Percentiles rank a stretch among this genome's conserved stretches.
These are phyloP conservation scores for Stichopus chloronotus DNA, from an alignment of 35 echinoderm and acorn worm species.

Conservation along the genomic window DNA sequence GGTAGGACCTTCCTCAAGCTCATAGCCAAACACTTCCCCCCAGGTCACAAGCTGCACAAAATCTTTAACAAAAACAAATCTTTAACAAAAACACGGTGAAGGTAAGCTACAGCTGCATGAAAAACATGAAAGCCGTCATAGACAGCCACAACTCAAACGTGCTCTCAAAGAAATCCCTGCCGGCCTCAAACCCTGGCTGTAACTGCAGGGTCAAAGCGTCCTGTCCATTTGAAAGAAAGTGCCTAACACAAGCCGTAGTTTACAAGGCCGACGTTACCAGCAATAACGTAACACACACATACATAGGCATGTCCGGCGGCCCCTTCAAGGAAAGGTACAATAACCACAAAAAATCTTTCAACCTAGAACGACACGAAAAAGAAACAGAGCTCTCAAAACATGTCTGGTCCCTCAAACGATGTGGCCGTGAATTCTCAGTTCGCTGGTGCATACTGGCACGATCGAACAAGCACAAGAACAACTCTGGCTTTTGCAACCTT, in stretches of 20 bases:
- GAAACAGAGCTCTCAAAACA: slow-evolving; percentile 45
- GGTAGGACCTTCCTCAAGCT: slow-evolving; percentile 32
- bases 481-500: too few relatives aligned
- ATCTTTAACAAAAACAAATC: slow-evolving; percentile 60
- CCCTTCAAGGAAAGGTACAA: slow-evolving; percentile 42
- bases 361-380: not conserved
- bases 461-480: too few relatives aligned
- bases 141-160: not conserved
- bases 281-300: not conserved
- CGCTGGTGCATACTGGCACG: too few relatives aligned
- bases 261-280: slow-evolving; percentile 50
- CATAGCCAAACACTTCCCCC: slow-evolving; percentile 52
- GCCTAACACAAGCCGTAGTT: not conserved
- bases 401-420: not conserved
- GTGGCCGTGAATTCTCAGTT: not conserved
- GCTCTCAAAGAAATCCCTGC: not conserved
- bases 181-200: not conserved
- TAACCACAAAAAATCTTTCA: slow-evolving; percentile 35
- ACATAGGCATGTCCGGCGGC: slow-evolving; percentile 46
- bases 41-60: not conserved
- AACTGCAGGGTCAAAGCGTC: slow-evolving; percentile 52
- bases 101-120: slow-evolving; percentile 47
- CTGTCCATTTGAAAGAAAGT: slow-evolving; percentile 40
- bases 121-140: slow-evolving; percentile 20
- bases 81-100: slow-evolving; percentile 65